A percentile compares a stretch with the other conserved stretches of the same genome.
Conservation (phyloP, 1,140 invertebrate genomes). For the Euschistus heros region DNA sequence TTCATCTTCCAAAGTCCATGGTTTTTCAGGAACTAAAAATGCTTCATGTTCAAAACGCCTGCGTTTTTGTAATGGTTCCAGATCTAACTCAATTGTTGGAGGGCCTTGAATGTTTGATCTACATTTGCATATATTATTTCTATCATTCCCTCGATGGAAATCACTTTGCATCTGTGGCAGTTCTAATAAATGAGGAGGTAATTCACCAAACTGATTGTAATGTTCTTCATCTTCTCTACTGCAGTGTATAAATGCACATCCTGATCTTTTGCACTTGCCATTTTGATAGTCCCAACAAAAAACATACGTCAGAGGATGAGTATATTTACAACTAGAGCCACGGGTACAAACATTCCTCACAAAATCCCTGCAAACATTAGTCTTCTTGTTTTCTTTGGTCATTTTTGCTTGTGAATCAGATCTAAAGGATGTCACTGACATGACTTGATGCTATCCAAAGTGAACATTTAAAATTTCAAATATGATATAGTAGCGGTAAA, state of each 20-base stretch:
- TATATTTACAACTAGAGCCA: constrained; percentile 65
- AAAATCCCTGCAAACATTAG: constrained; percentile 46
- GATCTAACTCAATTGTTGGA: not conserved
- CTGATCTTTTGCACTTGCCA: constrained; percentile 36
- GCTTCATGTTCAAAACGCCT: not conserved
- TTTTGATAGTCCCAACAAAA: constrained; percentile 83
- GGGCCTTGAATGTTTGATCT: not conserved
- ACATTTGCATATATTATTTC: not conserved
- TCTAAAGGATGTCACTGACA: not conserved
- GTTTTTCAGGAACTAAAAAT: not conserved
- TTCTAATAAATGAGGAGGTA: constrained; percentile 45
- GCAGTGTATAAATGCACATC: constrained; percentile 66
- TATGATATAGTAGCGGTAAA: not conserved
- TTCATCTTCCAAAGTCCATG: constrained; percentile 54
- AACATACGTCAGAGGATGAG: constrained; percentile 47
- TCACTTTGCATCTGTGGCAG: not conserved
- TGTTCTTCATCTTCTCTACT: constrained; percentile 64
- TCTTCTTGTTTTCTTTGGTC: constrained; percentile 19
- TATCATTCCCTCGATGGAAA: not conserved
- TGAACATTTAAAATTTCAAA: not conserved
- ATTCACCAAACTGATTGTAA: constrained; percentile 53
- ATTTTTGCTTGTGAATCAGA: not conserved
- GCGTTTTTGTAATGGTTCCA: constrained; percentile 1
- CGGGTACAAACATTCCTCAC: constrained; percentile 56
- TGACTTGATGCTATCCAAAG: not conserved